Base-by-base conservation (phyloP, 2,888 invertebrate genomes). In the Amaurobius ferox region DNA sequence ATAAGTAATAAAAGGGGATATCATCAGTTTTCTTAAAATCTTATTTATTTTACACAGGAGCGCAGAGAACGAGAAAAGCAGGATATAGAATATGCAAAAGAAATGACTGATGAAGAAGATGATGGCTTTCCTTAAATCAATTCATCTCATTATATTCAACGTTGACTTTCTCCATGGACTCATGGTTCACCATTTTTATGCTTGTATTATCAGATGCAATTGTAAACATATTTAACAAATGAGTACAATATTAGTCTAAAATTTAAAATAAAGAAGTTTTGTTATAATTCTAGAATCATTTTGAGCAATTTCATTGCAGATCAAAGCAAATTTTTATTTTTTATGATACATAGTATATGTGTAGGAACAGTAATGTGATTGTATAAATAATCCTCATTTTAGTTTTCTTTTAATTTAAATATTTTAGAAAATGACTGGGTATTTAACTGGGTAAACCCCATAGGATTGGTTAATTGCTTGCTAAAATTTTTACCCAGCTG, bases 21-120 rank as follows among this genome's bases (percentile, higher is more conserved):
- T n/a, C n/a, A n/a, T n/a, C n/a, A n/a, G n/a, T n/a, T n/a, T n/a
- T n/a, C n/a, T n/a, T n/a, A n/a, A n/a, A n/a, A n/a, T n/a, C n/a
- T n/a, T n/a, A n/a, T n/a, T 9, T 67, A 3, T 39, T 35, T 32
- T 67, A 19, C 23, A n/a, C 28, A 92, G 92, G 98, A 98, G 90
- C 94, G 98, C 72, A 93, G 98, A 83, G 98, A 98, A 92, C 93
- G 98, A 74, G 98, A 99, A 91, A 98, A 98, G 90, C 98, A 99
- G 92, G 99, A 99, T 92, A 93, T 99, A 90, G 99, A 99, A 91
- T 93, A 98, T 90, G 99, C 99, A n/a, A 99, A 99, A 92, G 99
- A 99, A 93, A 98, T 99, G 96, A 98, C 98, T 7, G 99, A 99
- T 91, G 99, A 99, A 91, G 99, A 99, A 92, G 98, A 98, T 93